Base-by-base conservation (phyloP, 1,140 invertebrate genomes). In the Caerostris darwini region DNA sequence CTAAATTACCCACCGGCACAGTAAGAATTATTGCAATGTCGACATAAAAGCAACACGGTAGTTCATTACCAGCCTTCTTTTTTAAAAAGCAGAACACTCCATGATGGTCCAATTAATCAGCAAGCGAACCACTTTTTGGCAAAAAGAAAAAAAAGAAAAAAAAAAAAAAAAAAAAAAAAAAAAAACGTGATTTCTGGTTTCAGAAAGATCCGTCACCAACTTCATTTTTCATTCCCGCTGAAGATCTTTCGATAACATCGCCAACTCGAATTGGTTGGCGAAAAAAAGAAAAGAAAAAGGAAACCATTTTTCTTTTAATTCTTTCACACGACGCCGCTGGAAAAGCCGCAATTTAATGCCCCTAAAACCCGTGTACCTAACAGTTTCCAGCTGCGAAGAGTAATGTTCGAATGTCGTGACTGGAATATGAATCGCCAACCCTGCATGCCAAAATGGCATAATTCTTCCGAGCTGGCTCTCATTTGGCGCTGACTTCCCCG, bases 361-460 rank as follows among this genome's bases (percentile, higher is more conserved):
- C 81, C 61, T 67, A 81, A 90, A 90, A 90, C 81, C 89, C 54
- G 71, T 90, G 89, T 90, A 59, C 67, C 56, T 17, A 90, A 67
- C 89, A 81, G 57, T 81, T 77, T 87, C 7, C 67, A 90, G 53
- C 89, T 81, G 89, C 89, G 19, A 90, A 90, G 89, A 90, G 57
- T 90, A 90, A 90, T 90, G 89, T 59, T 57, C 67, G 54, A 81
- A 90, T 90, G 14, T 90, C 89, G 89, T 90, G 89, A 90, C 89
- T 81, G 56, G 89, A 77, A 90, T 90, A 58, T 53, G 19, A 50
- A 53, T 56, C 58, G 85, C 57, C 58, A 58, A n/a, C 53, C 71
- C 53, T 34, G 17, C 71, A n/a, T 54, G 64, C 14, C 71, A 90
- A 81, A 19, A 81, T 77, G 71, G 71, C 71, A 77, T 77, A 89